Conservation (phyloP, 2,888 invertebrate species). For the Eristalinus aeneus region DNA sequence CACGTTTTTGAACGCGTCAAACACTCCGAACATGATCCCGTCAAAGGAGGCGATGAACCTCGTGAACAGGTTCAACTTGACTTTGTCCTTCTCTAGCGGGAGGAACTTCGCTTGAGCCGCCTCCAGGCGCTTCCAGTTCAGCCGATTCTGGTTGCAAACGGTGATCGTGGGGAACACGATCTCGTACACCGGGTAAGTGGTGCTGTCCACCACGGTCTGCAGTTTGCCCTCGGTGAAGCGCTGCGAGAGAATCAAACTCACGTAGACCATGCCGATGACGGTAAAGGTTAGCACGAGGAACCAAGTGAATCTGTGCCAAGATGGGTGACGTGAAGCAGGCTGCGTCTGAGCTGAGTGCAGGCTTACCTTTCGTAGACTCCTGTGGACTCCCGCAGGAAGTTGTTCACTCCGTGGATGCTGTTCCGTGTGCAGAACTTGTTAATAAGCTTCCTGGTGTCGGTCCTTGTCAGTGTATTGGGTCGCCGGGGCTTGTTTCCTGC, state of each 20-base stretch:
- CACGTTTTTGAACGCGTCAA: constrained; percentile 74
- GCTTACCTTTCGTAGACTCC: constrained; percentile 71
- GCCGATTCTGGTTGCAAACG: constrained; percentile 78
- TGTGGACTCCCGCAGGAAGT: constrained; percentile 72
- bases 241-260: constrained; percentile 76
- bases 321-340: not conserved
- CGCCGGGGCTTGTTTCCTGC: not conserved
- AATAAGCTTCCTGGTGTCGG: constrained; percentile 69
- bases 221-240: constrained; percentile 77
- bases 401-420: constrained; percentile 77
- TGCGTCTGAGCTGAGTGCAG: not conserved
- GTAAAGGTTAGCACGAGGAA: constrained; percentile 74
- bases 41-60: constrained; percentile 75
- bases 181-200: constrained; percentile 77
- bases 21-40: constrained; percentile 76
- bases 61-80: constrained; percentile 74
- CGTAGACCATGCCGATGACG: constrained; percentile 76
- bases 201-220: constrained; percentile 79
- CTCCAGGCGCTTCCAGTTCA: constrained; percentile 78
- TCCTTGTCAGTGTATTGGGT: not conserved
- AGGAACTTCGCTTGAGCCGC: constrained; percentile 75
- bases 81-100: constrained; percentile 70
- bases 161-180: constrained; percentile 78
- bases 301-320: constrained; percentile 75
- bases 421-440: constrained; percentile 75